Base-by-base conservation (phyloP, 2,888 invertebrate genomes). In the Heptascelio sp. region DNA sequence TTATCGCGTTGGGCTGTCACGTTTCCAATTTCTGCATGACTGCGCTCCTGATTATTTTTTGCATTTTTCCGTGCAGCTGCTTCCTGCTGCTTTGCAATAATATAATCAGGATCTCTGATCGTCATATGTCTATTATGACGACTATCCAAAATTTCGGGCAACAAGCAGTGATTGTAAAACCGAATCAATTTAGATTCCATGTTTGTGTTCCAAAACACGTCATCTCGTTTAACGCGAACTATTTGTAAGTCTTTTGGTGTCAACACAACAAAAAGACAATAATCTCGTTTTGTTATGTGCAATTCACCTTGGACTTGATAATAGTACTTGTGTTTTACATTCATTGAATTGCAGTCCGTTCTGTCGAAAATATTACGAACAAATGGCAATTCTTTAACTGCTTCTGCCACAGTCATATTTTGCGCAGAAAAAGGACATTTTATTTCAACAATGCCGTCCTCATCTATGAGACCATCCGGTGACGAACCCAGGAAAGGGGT, bases 381-480 rank as follows among this genome's bases (percentile, higher is more conserved):
- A 53, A 3, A 53, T 23, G 67, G 37, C 34, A 43, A 2, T 88
- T 19, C 8, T 21, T 46, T 19, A 2, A 46, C 1, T 8, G 46
- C 46, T 46, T 46, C 46, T 19, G 11, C 46, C 9, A 46, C 9
- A 21, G 46, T 46, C 46, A 46, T 46, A 9, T 21, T 19, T 46
- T 21, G 6, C 9, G 46, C 46, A 5, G 11, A 19, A 8, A 11
- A 9, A 19, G 46, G 46, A 46, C 46, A 46, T 19, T 46, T 88
- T 0, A 88, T 80, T 71, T 88, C 87, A 5, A 88, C 73, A 25
- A 88, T 81, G 5, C 79, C 82, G 64, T 87, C 80, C 13, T 80
- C 62, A 55, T 70, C 88, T 25, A 88, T 80, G 3, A 88, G 62
- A 25, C 88, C 86, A 71, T 89, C 88, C 6, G 46, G 46, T 21